Evolutionary conservation across 2,888 invertebrate genomes (phyloP), one percentile per base, ranked within the genome.

Genomic region (Caenorhabditis parvicauda): DNA sequence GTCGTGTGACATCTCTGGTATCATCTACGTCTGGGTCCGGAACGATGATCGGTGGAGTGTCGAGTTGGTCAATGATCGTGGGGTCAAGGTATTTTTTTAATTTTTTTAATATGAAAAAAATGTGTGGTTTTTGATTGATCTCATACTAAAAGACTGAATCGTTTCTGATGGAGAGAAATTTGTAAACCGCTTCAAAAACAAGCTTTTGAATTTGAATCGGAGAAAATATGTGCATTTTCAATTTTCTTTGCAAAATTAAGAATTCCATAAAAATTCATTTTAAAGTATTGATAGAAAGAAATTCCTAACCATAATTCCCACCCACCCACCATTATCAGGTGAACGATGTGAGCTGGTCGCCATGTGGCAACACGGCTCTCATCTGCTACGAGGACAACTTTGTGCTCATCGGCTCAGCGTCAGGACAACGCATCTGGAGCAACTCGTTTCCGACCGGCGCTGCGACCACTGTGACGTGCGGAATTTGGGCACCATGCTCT

Each of bases 11-110:
- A 90, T 90, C 79, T 91, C 91, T 2, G 77, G 62, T 39, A 92
- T 96, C 56, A 96, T 96, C 82, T 96, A 96, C 84, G 95, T 98
- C 25, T 98, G 96, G 96, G 94, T 96, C 81, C 94, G 95, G 83
- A 95, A 95, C 84, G 96, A 98, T 82, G 95, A 93, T 39, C 87
- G 95, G 42, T 98, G 96, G 96, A 93, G 93, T 73, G 95, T 98
- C 77, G 96, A 98, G 84, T 86, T 98, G 71, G 96, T 98, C 83
- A 98, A 98, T 83, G 96, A 98, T 84, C 86, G 96, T 41, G 94
- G 90, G 82, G 94, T 92, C 0, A 92, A 93, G 42, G n/a, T n/a
- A n/a, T n/a, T n/a, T 84, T 84, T 54, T 35, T 9, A 12, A 12
- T 35, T 35, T 35, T 12, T 32, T 50, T 58, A 42, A 38, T 7